These are phyloP conservation scores for Idaea dimidiata DNA, from an alignment of 2,888 invertebrate genomes.

Conservation along the genomic window DNA sequence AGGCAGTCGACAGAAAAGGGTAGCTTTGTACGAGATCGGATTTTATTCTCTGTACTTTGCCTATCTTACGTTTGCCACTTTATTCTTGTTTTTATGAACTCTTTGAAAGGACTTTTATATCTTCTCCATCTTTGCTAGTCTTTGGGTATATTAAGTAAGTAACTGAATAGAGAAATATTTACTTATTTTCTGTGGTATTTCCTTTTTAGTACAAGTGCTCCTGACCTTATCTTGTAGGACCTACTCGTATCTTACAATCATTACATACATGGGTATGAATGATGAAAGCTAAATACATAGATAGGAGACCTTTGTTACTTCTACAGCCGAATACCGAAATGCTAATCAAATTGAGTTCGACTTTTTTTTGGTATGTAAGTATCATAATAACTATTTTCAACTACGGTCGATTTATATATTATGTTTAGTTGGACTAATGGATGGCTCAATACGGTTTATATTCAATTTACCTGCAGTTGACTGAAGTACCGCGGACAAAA, in stretches of 20 bases:
- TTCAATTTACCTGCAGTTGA: slow-evolving; percentile 7
- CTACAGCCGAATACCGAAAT: too few species aligned
- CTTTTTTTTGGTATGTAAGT: too few species aligned
- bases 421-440: too few species aligned
- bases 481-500: slow-evolving; percentile 2
- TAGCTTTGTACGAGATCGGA: background rate
- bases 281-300: too few species aligned
- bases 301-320: too few species aligned
- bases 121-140: background rate
- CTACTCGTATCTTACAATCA: too few species aligned
- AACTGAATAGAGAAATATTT: background rate
- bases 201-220: background rate
- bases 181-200: background rate
- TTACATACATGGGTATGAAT: too few species aligned
- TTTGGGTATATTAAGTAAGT: background rate
- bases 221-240: background rate
- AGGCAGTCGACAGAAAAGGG: slow-evolving; percentile 1
- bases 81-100: slow-evolving; percentile 1
- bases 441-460: too few species aligned
- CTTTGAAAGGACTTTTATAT: background rate
- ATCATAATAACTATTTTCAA: too few species aligned
- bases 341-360: too few species aligned
- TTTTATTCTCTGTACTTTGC: slow-evolving; percentile 1
- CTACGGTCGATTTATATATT: too few species aligned
- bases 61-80: background rate